Evolutionary conservation across 2,797 vertebrate genomes (phyloP), one percentile per base, ranked within the genome.

Genomic region (Gymnodraco acuticeps): DNA sequence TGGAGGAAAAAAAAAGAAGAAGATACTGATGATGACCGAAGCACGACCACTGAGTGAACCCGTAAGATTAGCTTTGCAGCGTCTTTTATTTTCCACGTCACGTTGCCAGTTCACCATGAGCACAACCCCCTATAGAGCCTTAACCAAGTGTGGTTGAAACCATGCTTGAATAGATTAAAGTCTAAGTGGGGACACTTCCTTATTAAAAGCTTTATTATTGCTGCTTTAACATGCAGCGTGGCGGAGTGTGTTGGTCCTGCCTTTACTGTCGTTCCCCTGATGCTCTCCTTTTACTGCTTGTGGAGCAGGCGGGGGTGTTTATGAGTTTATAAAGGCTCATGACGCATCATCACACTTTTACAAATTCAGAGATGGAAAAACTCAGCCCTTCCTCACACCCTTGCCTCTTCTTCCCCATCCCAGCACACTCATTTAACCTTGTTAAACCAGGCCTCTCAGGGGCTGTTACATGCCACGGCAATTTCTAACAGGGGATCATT

Each of bases 401-500:
- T 50, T 77, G 7, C 27, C 51, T 66, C 52, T 73, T 67, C 70
- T 78, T 62, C 63, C 73, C 81, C 69, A 72, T 83, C 86, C 84
- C 88, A 80, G 73, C 77, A 75, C 87, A 89, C 81, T 89, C 83
- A 85, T 93, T 93, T 91, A 92, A 93, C 91, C 87, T 93, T 89
- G 92, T 93, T 94, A 94, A 94, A 93, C 69, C 27, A 42, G 55
- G 48, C 81, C 75, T 54, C 91, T 88, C 67, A 69, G 81, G 87
- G 84, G 85, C 87, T 82, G 91, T 94, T 93, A 92, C 91, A 93
- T 84, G 91, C 88, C 85, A 89, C 90, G 80, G 87, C 89, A 85
- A 92, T 91, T 83, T 79, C 86, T 88, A 92, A 89, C 90, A 82
- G 85, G 89, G 92, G 87, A 92, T 91, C 81, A 92, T 93, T 93